Evolutionary conservation across 1,140 invertebrate genomes (phyloP), one percentile per base, ranked within the genome.

Genomic region (Drosophila malerkotliana): DNA sequence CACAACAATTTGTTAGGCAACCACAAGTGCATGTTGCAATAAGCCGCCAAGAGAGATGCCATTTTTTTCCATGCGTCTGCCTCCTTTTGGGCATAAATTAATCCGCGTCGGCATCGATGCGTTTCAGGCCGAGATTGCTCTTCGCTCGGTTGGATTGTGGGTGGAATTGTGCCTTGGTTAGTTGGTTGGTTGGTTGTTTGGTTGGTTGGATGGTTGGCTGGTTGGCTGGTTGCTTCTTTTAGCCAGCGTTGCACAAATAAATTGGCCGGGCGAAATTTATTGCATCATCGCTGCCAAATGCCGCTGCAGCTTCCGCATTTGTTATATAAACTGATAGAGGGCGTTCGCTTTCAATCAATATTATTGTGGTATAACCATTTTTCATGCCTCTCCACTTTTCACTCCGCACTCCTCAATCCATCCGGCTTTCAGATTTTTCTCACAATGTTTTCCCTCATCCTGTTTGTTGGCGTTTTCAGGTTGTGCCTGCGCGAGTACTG

Each of bases 401-500:
- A 7, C 32, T 14, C 48, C 45, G 15, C 26, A n/a, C 52, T 62
- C 7, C 8, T 6, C 26, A 28, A 28, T 28, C 41, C 10, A 48
- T 52, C 64, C 64, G 37, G 45, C 63, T 69, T 69, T 39, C 8
- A 32, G 41, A 69, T 68, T 66, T 53, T 32, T 12, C 4, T 64
- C n/a, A 9, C 21, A 37, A 34, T 37, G 15, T 49, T 53, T 37
- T 32, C 18, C 0, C 14, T 6, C 15, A 34, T 53, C 34, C 10
- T 37, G 12, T 12, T 34, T 1, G 12, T 30, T 37, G 32, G 21
- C 18, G 57, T 72, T 72, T 91, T 53, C 82, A 94, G 93, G 75
- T 93, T 98, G 66, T 96, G 98, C 92, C 93, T 99, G 51, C 98
- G 98, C 92, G 97, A 99, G 89, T 99, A 99, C 92, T 99, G 97